Conservation (phyloP, 2,797 vertebrate species). For the Micromesistius poutassou region DNA sequence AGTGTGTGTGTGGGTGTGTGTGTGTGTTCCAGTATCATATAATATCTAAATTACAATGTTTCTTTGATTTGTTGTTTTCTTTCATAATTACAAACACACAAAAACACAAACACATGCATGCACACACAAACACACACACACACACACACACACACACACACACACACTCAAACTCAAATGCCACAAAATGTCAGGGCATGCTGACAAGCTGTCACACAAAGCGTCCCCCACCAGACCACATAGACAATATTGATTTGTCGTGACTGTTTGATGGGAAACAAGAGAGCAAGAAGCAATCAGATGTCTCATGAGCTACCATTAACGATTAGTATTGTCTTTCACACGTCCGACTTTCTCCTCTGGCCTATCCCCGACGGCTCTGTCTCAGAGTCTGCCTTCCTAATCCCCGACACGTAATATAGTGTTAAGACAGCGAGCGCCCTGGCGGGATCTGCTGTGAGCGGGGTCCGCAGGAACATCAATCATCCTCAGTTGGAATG, state of each 20-base stretch:
- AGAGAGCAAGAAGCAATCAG: slow-evolving; percentile 24
- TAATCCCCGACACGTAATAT: slow-evolving; percentile 40
- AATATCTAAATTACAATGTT: neutral
- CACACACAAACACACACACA: no score
- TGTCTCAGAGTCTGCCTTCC: slow-evolving; percentile 7
- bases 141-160: no score
- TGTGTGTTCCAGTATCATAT: neutral
- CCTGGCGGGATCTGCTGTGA: slow-evolving; percentile 42
- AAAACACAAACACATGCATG: no score
- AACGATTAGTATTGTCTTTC: neutral
- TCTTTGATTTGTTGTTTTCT: slow-evolving; percentile 4
- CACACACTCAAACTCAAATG: slow-evolving; percentile 37
- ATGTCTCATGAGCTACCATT: neutral
- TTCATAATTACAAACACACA: neutral
- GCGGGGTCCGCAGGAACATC: slow-evolving; percentile 51
- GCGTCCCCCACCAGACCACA: slow-evolving; percentile 33
- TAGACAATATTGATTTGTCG: slow-evolving; percentile 59
- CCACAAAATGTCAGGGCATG: slow-evolving; percentile 37
- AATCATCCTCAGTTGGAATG: slow-evolving; percentile 44
- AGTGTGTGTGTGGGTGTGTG: neutral
- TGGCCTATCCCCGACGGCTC: neutral
- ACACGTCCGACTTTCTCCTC: neutral
- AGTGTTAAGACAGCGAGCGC: slow-evolving; percentile 39
- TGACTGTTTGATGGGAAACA: slow-evolving; percentile 52
- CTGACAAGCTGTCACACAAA: slow-evolving; percentile 52